phyloP scores from a whole-genome alignment of 2,113 vertebrate genomes.

The Hemichromis elongatus region DNA sequence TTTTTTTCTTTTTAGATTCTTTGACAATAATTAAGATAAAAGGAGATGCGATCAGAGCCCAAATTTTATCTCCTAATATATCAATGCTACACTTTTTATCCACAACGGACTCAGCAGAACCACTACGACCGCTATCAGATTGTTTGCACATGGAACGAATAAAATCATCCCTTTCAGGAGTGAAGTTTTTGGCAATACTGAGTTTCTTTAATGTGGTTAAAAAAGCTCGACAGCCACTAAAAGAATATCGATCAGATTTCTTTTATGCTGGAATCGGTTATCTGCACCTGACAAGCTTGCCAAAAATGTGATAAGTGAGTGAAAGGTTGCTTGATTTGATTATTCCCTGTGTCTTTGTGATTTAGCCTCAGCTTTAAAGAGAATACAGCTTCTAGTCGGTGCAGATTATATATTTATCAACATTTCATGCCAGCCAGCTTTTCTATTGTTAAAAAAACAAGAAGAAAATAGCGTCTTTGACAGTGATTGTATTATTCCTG shows the following conservation, averaged over 20 bases:
- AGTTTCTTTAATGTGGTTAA: conserved; percentile 58
- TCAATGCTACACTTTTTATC: not conserved
- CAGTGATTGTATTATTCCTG: conserved; percentile 1
- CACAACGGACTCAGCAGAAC: not conserved
- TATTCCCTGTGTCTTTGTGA: conserved; percentile 31
- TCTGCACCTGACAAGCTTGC: conserved; percentile 8
- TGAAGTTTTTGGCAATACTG: conserved; percentile 36
- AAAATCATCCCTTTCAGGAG: conserved; percentile 36
- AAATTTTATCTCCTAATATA: not conserved
- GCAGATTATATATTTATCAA: not conserved
- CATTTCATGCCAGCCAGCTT: not conserved
- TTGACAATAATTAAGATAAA: not conserved
- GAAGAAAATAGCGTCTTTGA: not conserved
- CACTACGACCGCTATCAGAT: conserved; percentile 2
- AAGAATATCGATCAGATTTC: conserved; percentile 53
- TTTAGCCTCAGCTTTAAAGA: not conserved
- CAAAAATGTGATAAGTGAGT: conserved; percentile 25
- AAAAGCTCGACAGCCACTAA: conserved; percentile 49
- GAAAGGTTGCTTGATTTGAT: conserved; percentile 48
- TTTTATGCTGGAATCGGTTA: conserved; percentile 57
- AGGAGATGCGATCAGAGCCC: conserved; percentile 21
- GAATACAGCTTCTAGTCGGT: not conserved
- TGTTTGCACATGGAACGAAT: conserved; percentile 6
- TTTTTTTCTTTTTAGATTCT: not conserved
- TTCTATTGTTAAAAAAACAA: not conserved